Evolutionary conservation across 2,888 invertebrate species (phyloP), one percentile per base, ranked within the genome.

Genomic region (Drosophila acutilabella): DNA sequence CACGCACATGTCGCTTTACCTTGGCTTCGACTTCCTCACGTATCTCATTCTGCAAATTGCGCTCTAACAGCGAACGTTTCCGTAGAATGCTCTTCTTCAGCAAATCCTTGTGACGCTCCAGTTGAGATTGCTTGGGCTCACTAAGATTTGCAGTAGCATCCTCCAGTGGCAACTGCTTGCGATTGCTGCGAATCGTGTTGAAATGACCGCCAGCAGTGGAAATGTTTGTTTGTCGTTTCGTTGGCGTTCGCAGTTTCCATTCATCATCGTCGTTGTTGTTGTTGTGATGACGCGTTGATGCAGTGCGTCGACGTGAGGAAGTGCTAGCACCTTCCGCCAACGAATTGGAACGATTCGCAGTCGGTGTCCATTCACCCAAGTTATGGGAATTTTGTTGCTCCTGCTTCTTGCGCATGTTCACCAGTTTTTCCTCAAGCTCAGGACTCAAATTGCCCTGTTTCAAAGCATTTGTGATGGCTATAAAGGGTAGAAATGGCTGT

Each of bases 41-140:
- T 90, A 98, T 98, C 91, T 98, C 97, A 73, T 96, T 95, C 87
- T 97, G 97, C 64, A 98, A 93, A 91, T 97, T 97, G 85, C 97
- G 96, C 90, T 98, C 98, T 61, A 98, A 94, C 14, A 97, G 93
- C 1, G 96, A 96, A 78, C 98, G 94, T 91, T 98, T 98, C 89
- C 97, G 96, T 71, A 98, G 94, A 75, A 98, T 98, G 88, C 98
- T 98, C 90, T 97, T 98, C 92, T 98, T 98, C 51, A 99, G 94
- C 81, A 96, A 93, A 91, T 98, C 98, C 90, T 98, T 98, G 88
- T 98, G 98, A 83, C 97, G 95, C 91, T 96, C 89, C 47, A 91
- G 96, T 26, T 84, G 84, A 20, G 98, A 94, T 41, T 96, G 93
- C 90, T 96, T 94, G 1, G 74, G 57, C 3, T 75, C 74, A 54